Evolutionary conservation across 2,888 invertebrate genomes (phyloP), one percentile per base, ranked within the genome.

Genomic region (Phragmatobia fuliginosa): DNA sequence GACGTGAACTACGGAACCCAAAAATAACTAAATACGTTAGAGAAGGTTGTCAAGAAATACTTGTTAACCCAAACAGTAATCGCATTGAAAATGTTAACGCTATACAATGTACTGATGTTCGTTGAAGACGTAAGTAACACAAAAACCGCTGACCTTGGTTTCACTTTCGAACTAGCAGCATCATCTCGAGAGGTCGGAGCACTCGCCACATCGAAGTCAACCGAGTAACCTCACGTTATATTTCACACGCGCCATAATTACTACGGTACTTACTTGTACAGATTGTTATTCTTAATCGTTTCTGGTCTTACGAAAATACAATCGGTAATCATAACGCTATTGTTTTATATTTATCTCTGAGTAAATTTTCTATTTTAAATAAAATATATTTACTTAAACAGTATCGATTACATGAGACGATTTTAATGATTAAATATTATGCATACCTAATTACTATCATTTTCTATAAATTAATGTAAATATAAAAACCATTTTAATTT

Each of bases 101-200:
- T 81, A 78, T 79, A 79, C 73, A 79, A 82, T 85, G 84, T 85
- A 83, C 79, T 75, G 77, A 73, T 78, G 72, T 83, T 81, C 82
- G 83, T 78, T 66, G 56, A 68, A 64, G 45, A 74, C 71, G 68
- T 70, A 56, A 58, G 68, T 68, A 73, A 73, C 70, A 73, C 62
- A 74, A 77, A 74, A 49, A 79, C 71, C 73, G 68, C 69, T 72
- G 74, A 83, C 84, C 84, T 84, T 86, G 87, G 79, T 83, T 92
- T 92, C 90, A 90, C 93, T 94, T 94, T 94, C 92, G 84, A 90
- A 83, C 84, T 79, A 75, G 75, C 82, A 82, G 79, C 82, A 84
- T 85, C 84, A 82, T 81, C 71, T 73, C 67, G 71, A 78, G 83
- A 88, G 88, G 85, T 90, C 88, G 84, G 84, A 80, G 85, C 82